Percentiles rank a stretch among this genome's conserved stretches.
phyloP scores from a whole-genome alignment of 2,888 invertebrate species.

The Sicus ferrugineus region DNA sequence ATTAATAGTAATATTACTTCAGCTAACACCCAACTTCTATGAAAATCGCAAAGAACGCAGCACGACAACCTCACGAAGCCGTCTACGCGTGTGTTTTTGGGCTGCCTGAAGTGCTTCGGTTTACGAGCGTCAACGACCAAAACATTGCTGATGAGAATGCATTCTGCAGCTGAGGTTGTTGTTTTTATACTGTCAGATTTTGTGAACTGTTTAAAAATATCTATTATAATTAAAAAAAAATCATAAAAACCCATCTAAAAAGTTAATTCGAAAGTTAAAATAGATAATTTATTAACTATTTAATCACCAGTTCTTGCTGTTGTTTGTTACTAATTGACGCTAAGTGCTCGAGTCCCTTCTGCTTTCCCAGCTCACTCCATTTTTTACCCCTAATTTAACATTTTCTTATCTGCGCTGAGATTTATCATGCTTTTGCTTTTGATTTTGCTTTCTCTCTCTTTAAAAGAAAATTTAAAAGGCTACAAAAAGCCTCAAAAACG shows the following conservation, averaged over 20 bases:
- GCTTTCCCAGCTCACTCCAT: neutral
- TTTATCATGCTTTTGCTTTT: constrained; percentile 10
- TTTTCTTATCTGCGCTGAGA: constrained; percentile 5
- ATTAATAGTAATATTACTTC: constrained; percentile 31
- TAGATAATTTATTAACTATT: neutral
- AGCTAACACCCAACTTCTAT: constrained; percentile 41
- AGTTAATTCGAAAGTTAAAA: too few species aligned
- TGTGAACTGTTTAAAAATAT: neutral
- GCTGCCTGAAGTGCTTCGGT: neutral
- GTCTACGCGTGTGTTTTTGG: neutral
- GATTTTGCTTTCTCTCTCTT: neutral
- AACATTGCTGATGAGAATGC: neutral
- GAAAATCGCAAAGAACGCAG: constrained; percentile 36
- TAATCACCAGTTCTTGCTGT: constrained; percentile 12
- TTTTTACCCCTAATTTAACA: too few species aligned
- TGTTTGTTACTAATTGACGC: constrained; percentile 39
- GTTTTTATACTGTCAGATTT: neutral
- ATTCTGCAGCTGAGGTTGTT: neutral
- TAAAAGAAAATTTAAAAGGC: neutral
- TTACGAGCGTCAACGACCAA: too few species aligned
- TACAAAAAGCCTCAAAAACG: constrained; percentile 25
- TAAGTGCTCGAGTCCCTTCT: constrained; percentile 39
- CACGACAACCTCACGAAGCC: constrained; percentile 37
- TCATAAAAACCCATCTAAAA: too few species aligned
- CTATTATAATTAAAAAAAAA: too few species aligned